phyloP scores from a whole-genome alignment of 2,797 vertebrate genomes.

The Centroberyx gerrardi region DNA sequence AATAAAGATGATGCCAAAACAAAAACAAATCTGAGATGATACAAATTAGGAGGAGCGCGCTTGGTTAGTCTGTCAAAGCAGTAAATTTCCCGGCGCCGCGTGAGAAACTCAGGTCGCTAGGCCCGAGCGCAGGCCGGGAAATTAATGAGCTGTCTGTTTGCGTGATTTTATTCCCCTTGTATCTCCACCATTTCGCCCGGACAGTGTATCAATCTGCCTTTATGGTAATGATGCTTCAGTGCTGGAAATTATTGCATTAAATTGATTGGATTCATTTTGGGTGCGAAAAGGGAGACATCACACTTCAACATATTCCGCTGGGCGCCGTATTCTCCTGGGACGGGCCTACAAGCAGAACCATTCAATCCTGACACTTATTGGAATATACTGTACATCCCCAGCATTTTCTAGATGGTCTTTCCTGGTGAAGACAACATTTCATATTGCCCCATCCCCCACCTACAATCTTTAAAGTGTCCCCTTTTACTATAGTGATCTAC shows the following conservation, averaged over 20 bases:
- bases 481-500: constrained; percentile 52
- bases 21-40: constrained; percentile 88
- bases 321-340: constrained; percentile 21
- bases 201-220: constrained; percentile 84
- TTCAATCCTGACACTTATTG: constrained; percentile 9
- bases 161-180: constrained; percentile 82
- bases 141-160: constrained; percentile 86
- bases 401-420: constrained; percentile 19
- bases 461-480: constrained; percentile 29
- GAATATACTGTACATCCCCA: not conserved
- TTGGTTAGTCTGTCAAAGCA: constrained; percentile 83
- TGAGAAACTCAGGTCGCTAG: constrained; percentile 75
- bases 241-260: constrained; percentile 80
- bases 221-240: constrained; percentile 79
- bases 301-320: constrained; percentile 18
- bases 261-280: constrained; percentile 76
- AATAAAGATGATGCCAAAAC: constrained; percentile 87
- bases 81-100: constrained; percentile 76
- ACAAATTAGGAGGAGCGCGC: constrained; percentile 83
- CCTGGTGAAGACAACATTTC: constrained; percentile 29
- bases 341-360: constrained; percentile 11
- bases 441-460: not conserved
- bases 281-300: constrained; percentile 38
- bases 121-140: constrained; percentile 69
- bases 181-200: constrained; percentile 72